Conservation (phyloP, 2,113 vertebrate species). For the Pithys albifrons region DNA sequence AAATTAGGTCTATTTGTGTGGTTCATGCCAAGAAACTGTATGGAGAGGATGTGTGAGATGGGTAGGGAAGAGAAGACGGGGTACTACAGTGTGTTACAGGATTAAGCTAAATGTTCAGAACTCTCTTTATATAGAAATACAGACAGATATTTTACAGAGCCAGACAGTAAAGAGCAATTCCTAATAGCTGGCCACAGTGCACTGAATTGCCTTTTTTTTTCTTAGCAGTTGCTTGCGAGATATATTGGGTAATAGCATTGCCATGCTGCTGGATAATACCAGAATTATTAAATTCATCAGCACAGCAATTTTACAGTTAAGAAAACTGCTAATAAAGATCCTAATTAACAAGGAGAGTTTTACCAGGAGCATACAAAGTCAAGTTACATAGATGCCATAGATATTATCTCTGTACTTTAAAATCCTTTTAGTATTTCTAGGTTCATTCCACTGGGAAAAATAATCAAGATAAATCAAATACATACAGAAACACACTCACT, state of each 20-base stretch:
- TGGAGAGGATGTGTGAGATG: background rate
- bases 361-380: slow-evolving; percentile 9
- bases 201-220: background rate
- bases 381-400: slow-evolving; percentile 12
- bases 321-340: slow-evolving; percentile 21
- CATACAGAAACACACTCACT: slow-evolving; percentile 77
- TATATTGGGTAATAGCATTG: slow-evolving; percentile 3
- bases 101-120: background rate
- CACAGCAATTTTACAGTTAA: background rate
- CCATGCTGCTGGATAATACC: background rate
- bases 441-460: background rate
- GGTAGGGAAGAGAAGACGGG: background rate
- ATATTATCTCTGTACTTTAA: slow-evolving; percentile 36
- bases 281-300: background rate
- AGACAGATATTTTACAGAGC: background rate
- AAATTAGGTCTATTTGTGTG: background rate
- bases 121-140: background rate
- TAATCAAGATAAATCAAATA: slow-evolving; percentile 43
- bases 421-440: slow-evolving; percentile 31
- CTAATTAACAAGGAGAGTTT: slow-evolving; percentile 1
- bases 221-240: background rate
- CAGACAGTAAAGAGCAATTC: background rate
- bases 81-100: background rate
- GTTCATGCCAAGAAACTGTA: background rate
- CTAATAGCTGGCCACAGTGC: background rate